Evolutionary conservation across 1,140 invertebrate genomes (phyloP).

Genomic region (Lucilia sericata): DNA sequence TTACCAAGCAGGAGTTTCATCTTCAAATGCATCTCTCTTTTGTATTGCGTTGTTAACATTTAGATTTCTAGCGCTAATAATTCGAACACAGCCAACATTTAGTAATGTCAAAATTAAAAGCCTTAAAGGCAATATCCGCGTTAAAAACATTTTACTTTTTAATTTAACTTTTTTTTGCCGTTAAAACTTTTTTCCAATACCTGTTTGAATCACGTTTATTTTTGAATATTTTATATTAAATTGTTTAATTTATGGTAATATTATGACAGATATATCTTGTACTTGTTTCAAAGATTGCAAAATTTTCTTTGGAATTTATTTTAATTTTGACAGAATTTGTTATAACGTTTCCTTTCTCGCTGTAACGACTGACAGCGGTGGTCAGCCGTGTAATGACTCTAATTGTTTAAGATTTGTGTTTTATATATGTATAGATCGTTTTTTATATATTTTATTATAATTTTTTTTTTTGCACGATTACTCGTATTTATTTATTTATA

Average conservation of each 20-base stretch:
- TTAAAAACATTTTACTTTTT: background rate
- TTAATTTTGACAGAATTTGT: constrained; percentile 6
- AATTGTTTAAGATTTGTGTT: constrained; percentile 35
- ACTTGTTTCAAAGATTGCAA: background rate
- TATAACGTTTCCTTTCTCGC: background rate
- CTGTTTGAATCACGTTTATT: background rate
- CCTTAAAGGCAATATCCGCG: background rate
- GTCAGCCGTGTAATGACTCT: constrained; percentile 32
- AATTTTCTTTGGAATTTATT: constrained; percentile 32
- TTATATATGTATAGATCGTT: constrained; percentile 6
- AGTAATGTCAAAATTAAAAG: constrained; percentile 5
- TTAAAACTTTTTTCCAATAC: background rate
- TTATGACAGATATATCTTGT: too few species aligned
- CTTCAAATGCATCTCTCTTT: constrained; percentile 16
- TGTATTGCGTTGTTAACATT: constrained; percentile 24
- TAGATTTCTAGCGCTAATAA: constrained; percentile 17
- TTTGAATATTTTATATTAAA: background rate
- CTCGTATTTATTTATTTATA: constrained; percentile 39
- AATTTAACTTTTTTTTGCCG: background rate
- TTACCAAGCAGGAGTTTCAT: constrained; percentile 37
- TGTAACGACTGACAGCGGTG: constrained; percentile 12
- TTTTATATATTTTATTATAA: constrained; percentile 6
- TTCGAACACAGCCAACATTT: background rate
- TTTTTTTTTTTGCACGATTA: constrained; percentile 14
- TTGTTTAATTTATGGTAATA: too few species aligned